phyloP scores from a whole-genome alignment of 92 coral and sea anemone species.

The Desmophyllum pertusum region DNA sequence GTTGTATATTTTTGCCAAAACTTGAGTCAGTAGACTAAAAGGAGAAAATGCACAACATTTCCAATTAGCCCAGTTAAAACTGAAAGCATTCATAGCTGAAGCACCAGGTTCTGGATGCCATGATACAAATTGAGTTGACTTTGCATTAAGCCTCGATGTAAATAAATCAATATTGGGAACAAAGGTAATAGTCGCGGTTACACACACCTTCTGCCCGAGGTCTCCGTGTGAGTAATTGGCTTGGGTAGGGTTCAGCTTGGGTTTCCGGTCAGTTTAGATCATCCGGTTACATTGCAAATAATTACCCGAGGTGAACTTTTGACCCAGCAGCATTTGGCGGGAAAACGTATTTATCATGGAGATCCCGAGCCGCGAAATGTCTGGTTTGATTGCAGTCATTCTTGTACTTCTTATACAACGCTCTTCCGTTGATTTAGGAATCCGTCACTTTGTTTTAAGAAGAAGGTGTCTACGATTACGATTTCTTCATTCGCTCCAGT shows the following conservation, averaged over 20 bases:
- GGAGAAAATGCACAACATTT: slow-evolving; percentile 65
- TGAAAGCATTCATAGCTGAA: slow-evolving; percentile 51
- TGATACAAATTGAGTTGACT: slow-evolving; percentile 47
- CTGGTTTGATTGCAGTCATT: too few relatives aligned
- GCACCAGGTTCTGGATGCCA: slow-evolving; percentile 67
- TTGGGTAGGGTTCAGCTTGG: too few relatives aligned
- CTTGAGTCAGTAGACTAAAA: slow-evolving; percentile 58
- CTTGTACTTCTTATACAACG: slow-evolving; percentile 50
- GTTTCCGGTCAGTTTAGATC: too few relatives aligned
- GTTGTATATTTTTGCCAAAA: slow-evolving; percentile 32
- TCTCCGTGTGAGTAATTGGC: too few relatives aligned
- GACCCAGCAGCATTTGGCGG: too few relatives aligned
- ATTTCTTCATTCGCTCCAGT: slow-evolving; percentile 41
- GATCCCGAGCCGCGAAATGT: too few relatives aligned
- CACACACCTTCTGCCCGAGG: too few relatives aligned
- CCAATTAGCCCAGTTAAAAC: slow-evolving; percentile 48
- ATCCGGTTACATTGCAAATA: too few relatives aligned
- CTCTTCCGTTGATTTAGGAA: slow-evolving; percentile 50
- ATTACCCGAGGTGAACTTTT: too few relatives aligned
- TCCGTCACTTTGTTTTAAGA: slow-evolving; percentile 45
- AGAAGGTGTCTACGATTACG: slow-evolving; percentile 34
- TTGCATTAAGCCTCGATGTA: slow-evolving; percentile 61
- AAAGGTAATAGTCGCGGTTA: too few relatives aligned
- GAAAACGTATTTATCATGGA: too few relatives aligned
- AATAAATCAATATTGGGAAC: slow-evolving; percentile 58